Percentiles rank a stretch among this genome's conserved stretches.
Evolutionary conservation across 2,888 invertebrate genomes (phyloP).

Genomic region (Gari tellinella): DNA sequence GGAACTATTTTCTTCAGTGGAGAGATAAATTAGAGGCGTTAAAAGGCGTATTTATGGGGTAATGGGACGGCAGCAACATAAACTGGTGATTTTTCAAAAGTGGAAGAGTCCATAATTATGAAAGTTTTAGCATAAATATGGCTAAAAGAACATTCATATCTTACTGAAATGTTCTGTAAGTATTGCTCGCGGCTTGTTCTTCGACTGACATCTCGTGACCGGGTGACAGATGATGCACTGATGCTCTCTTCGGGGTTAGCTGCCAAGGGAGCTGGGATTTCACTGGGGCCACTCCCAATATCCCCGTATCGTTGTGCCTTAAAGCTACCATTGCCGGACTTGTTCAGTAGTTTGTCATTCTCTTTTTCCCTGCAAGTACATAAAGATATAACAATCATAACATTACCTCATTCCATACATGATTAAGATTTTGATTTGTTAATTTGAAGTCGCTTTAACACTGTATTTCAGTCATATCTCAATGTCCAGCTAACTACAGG

Average conservation of each 20-base stretch:
- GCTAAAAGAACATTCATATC: neutral
- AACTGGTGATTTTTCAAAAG: too few species aligned
- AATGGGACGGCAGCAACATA: too few species aligned
- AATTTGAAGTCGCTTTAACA: too few species aligned
- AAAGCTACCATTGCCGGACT: conserved; percentile 27
- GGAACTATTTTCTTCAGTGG: too few species aligned
- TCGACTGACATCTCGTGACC: conserved; percentile 22
- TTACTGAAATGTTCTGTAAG: conserved; percentile 31
- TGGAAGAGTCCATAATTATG: too few species aligned
- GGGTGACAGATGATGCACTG: conserved; percentile 36
- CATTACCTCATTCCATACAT: too few species aligned
- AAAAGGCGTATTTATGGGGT: too few species aligned
- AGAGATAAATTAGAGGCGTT: too few species aligned
- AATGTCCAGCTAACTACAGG: too few species aligned
- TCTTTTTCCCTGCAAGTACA: conserved; percentile 54
- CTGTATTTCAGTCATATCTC: too few species aligned
- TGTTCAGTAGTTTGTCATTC: conserved; percentile 50
- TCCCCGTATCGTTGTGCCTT: conserved; percentile 22
- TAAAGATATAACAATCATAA: too few species aligned
- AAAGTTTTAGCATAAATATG: neutral
- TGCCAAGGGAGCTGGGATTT: conserved; percentile 1
- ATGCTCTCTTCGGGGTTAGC: conserved; percentile 1
- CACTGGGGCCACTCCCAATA: conserved; percentile 4
- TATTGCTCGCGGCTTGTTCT: conserved; percentile 34
- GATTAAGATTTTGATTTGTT: too few species aligned